Conservation (phyloP, 2,113 vertebrate species). For the Syngnathoides biaculeatus region DNA sequence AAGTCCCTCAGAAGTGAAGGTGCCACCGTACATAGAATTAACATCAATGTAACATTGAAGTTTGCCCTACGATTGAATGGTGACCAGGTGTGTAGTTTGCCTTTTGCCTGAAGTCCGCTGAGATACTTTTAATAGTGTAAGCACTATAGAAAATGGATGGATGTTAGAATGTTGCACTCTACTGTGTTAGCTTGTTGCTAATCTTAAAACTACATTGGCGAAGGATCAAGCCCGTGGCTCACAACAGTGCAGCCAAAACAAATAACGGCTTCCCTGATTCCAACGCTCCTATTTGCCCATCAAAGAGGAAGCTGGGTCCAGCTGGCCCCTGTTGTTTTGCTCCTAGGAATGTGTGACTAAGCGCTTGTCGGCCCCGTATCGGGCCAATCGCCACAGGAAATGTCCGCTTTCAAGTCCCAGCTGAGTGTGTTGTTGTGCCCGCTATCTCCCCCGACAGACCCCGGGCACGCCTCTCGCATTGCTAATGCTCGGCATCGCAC, state of each 20-base stretch:
- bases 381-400: slow-evolving; percentile 67
- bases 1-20: no score
- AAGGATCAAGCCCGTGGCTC: background rate
- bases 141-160: background rate
- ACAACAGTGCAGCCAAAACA: background rate
- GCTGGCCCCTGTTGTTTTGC: slow-evolving; percentile 16
- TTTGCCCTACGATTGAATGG: background rate
- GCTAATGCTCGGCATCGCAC: slow-evolving; percentile 34
- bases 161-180: background rate
- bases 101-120: background rate
- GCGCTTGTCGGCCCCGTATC: slow-evolving; percentile 54
- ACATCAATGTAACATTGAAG: no score
- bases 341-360: slow-evolving; percentile 54
- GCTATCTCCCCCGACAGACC: slow-evolving; percentile 55
- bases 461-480: slow-evolving; percentile 7
- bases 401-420: slow-evolving; percentile 69
- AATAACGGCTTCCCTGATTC: slow-evolving; percentile 23
- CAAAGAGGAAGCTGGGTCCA: slow-evolving; percentile 55
- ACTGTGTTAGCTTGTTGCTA: slow-evolving; percentile 25
- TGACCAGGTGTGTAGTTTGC: no score
- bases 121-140: background rate
- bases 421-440: slow-evolving; percentile 62
- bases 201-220: slow-evolving; percentile 40
- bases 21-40: no score
- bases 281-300: slow-evolving; percentile 42